Conservation (phyloP, 1,140 invertebrate genomes). For the Steinernema feltiae region DNA sequence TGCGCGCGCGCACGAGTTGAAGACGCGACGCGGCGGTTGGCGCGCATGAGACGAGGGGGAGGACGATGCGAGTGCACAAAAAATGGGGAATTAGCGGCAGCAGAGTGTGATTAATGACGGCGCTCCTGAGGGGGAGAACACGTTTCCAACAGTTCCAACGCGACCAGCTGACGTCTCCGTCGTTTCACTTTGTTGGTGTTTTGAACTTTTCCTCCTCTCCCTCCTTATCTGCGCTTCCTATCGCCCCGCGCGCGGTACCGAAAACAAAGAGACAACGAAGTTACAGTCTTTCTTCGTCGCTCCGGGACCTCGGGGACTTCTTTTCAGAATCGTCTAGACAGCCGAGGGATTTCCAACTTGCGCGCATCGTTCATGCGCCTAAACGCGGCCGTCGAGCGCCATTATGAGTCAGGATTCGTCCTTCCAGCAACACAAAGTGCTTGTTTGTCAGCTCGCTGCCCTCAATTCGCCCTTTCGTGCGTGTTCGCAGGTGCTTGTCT, state of each 20-base stretch:
- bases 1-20: neutral
- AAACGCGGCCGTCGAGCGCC: too few relatives aligned
- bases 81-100: neutral
- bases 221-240: neutral
- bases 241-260: neutral
- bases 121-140: neutral
- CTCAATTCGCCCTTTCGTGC: neutral
- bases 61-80: neutral
- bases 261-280: neutral
- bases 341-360: too few relatives aligned
- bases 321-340: too few relatives aligned
- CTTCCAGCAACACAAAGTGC: too few relatives aligned
- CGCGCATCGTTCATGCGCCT: too few relatives aligned
- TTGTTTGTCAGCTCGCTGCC: too few relatives aligned
- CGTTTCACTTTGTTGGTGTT: neutral
- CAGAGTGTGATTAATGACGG: neutral
- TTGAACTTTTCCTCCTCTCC: neutral
- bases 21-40: neutral
- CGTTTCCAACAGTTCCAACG: neutral
- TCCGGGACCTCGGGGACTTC: neutral
- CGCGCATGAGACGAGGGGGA: neutral
- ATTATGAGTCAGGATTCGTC: too few relatives aligned
- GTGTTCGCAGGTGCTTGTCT: neutral
- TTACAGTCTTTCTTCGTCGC: neutral
- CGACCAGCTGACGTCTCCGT: neutral